Evolutionary conservation across 2,888 invertebrate genomes (phyloP).

Genomic region (Carterocephalus palaemon): DNA sequence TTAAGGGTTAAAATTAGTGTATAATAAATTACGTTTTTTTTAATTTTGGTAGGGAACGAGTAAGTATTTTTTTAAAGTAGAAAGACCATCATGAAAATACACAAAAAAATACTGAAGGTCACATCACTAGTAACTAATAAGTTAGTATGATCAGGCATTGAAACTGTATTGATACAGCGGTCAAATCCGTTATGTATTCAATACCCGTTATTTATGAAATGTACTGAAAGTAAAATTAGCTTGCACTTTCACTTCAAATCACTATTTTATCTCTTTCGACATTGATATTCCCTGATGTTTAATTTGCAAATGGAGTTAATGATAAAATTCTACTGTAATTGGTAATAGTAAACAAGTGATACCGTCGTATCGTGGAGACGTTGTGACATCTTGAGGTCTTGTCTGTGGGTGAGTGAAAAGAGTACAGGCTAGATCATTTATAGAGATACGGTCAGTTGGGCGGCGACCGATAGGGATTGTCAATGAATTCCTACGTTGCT

Average conservation of each 20-base stretch:
- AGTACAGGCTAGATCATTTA: constrained; percentile 59
- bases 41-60: no score
- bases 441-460: constrained; percentile 40
- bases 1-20: no score
- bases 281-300: not conserved
- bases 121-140: no score
- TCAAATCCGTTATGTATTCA: not conserved
- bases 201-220: not conserved
- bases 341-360: constrained; percentile 34
- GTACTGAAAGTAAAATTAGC: constrained; percentile 14
- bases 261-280: constrained; percentile 13
- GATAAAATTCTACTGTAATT: constrained; percentile 14
- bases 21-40: no score
- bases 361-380: constrained; percentile 58
- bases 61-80: no score
- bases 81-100: no score
- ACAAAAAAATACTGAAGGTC: no score
- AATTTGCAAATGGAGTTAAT: not conserved
- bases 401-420: constrained; percentile 51
- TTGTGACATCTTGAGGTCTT: constrained; percentile 65
- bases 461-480: constrained; percentile 9
- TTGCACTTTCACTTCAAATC: constrained; percentile 25
- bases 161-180: not conserved
- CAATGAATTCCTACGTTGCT: constrained; percentile 12
- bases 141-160: no score